Evolutionary conservation across 2,888 invertebrate species (phyloP).

Genomic region (Epirrhoe alternata): DNA sequence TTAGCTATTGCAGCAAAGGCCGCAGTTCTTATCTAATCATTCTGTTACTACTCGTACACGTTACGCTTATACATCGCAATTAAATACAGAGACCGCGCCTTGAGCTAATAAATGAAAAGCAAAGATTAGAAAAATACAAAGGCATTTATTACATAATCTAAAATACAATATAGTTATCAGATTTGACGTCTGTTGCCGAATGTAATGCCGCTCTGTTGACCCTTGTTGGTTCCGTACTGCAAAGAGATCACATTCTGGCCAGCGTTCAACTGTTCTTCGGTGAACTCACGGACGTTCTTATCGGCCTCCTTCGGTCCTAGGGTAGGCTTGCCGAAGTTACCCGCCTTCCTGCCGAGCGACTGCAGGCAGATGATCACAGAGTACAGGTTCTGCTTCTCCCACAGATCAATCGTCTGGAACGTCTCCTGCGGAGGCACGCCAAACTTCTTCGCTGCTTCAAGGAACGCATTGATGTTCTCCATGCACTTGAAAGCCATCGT

Average conservation of each 20-base stretch:
- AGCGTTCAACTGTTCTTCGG: constrained; percentile 96
- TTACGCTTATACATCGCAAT: constrained; percentile 37
- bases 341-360: constrained; percentile 96
- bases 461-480: constrained; percentile 98
- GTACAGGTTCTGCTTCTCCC: constrained; percentile 98
- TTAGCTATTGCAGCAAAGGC: constrained; percentile 34
- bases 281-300: constrained; percentile 96
- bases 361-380: constrained; percentile 98
- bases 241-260: constrained; percentile 96
- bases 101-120: constrained; percentile 48
- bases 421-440: constrained; percentile 97
- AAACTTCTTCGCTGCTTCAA: constrained; percentile 92
- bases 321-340: constrained; percentile 92
- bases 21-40: constrained; percentile 59
- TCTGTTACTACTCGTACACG: constrained; percentile 21
- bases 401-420: constrained; percentile 99
- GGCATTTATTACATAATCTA: constrained; percentile 58
- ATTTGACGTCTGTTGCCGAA: constrained; percentile 98
- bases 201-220: constrained; percentile 97
- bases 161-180: constrained; percentile 81
- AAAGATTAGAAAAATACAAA: constrained; percentile 60
- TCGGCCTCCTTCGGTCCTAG: constrained; percentile 98
- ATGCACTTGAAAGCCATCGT: constrained; percentile 98
- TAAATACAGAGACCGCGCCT: constrained; percentile 52
- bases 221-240: constrained; percentile 99